Evolutionary conservation across 37 sponge, comb jelly and placozoan genomes (phyloP).

Genomic region (Halisarca cf. caerulea): DNA sequence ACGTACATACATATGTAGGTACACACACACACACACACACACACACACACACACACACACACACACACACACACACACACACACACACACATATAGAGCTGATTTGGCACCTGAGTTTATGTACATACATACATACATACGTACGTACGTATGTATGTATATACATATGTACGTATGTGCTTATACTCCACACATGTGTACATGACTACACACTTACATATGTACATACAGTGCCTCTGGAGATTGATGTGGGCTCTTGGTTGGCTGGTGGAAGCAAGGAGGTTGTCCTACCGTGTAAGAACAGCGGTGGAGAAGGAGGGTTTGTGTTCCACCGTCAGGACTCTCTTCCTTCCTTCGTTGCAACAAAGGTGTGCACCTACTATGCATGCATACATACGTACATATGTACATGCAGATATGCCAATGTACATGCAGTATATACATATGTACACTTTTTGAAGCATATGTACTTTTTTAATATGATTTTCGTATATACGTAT

Average conservation of each 20-base stretch:
- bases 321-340: slow-evolving; percentile 31
- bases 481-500: background rate
- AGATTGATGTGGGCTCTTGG: slow-evolving; percentile 63
- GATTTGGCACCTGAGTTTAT: too few species aligned
- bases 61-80: too few species aligned
- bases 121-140: too few species aligned
- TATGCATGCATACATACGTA: background rate
- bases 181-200: background rate
- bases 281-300: slow-evolving; percentile 17
- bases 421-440: background rate
- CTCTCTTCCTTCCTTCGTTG: background rate
- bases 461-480: background rate
- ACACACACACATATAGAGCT: slow-evolving; percentile 39
- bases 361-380: background rate
- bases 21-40: background rate
- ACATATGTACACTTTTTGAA: background rate
- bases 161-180: slow-evolving; percentile 15
- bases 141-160: slow-evolving; percentile 9
- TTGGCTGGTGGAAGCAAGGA: slow-evolving; percentile 44
- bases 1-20: slow-evolving; percentile 2
- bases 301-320: slow-evolving; percentile 72
- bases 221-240: slow-evolving; percentile 41
- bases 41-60: too few species aligned
- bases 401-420: background rate
- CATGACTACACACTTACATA: background rate